Evolutionary conservation across 2,888 invertebrate species (phyloP).

Genomic region (Liopterus haemorrhoidalis): DNA sequence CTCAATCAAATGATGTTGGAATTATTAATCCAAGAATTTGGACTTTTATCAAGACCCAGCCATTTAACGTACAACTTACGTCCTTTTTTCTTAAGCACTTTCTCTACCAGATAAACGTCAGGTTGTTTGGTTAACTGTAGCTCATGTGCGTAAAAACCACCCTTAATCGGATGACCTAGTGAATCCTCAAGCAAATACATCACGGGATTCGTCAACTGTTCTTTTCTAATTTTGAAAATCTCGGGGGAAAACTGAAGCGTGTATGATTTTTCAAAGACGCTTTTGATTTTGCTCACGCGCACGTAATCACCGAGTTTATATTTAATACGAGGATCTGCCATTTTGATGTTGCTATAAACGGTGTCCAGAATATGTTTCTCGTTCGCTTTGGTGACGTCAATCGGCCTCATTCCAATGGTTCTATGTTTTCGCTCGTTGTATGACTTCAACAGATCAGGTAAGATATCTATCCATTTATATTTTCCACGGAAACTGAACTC

Average conservation of each 20-base stretch:
- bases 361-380: constrained; percentile 27
- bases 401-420: constrained; percentile 37
- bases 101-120: constrained; percentile 34
- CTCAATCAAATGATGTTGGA: constrained; percentile 20
- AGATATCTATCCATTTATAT: constrained; percentile 33
- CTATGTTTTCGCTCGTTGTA: constrained; percentile 38
- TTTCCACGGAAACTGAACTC: constrained; percentile 33
- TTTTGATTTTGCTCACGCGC: constrained; percentile 36
- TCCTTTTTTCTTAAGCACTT: constrained; percentile 29
- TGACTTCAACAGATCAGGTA: constrained; percentile 27
- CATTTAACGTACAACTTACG: constrained; percentile 31
- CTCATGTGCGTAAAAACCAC: constrained; percentile 36
- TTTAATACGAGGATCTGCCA: constrained; percentile 26
- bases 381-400: constrained; percentile 36
- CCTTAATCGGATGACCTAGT: constrained; percentile 29
- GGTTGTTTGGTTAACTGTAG: constrained; percentile 29
- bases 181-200: constrained; percentile 37
- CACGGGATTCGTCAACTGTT: constrained; percentile 34
- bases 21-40: constrained; percentile 35
- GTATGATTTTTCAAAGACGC: constrained; percentile 38
- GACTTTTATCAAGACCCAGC: constrained; percentile 29
- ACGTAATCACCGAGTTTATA: constrained; percentile 37
- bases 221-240: constrained; percentile 36
- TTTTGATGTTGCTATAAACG: constrained; percentile 30
- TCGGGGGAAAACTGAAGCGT: constrained; percentile 39